Evolutionary conservation across 2,888 invertebrate species (phyloP).

Genomic region (Prenolepis imparis): DNA sequence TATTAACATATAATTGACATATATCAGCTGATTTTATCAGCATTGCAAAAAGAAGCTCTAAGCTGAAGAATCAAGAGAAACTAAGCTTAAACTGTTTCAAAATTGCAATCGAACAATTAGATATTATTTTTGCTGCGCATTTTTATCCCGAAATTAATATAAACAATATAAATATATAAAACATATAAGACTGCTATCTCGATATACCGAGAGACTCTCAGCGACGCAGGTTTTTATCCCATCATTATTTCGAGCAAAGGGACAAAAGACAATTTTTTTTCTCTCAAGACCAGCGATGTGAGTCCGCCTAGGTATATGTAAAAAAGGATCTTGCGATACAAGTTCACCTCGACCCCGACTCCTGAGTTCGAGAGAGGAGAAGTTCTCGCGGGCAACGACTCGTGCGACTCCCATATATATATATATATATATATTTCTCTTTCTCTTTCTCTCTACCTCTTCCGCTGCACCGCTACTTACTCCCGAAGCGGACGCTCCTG

Average conservation of each 20-base stretch:
- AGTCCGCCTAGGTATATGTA: not conserved
- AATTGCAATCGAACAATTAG: not conserved
- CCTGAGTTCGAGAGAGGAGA: conserved; percentile 33
- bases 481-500: conserved; percentile 41
- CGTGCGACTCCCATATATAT: not conserved
- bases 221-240: not conserved
- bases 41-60: not conserved
- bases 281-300: not conserved
- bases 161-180: not conserved
- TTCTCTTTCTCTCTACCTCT: conserved; percentile 9
- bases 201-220: not conserved
- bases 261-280: not conserved
- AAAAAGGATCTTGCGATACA: conserved; percentile 23
- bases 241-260: not conserved
- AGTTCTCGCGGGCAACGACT: conserved; percentile 47
- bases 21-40: not conserved
- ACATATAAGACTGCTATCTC: not conserved
- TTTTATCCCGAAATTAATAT: conserved; percentile 4
- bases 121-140: not conserved
- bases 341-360: conserved; percentile 49
- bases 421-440: not conserved
- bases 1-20: conserved; percentile 5
- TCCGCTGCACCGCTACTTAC: conserved; percentile 3
- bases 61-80: not conserved
- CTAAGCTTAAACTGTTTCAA: not conserved